These are phyloP conservation scores for Ferrisia virgata DNA, from an alignment of 2,888 invertebrate species.

Conservation along the genomic window DNA sequence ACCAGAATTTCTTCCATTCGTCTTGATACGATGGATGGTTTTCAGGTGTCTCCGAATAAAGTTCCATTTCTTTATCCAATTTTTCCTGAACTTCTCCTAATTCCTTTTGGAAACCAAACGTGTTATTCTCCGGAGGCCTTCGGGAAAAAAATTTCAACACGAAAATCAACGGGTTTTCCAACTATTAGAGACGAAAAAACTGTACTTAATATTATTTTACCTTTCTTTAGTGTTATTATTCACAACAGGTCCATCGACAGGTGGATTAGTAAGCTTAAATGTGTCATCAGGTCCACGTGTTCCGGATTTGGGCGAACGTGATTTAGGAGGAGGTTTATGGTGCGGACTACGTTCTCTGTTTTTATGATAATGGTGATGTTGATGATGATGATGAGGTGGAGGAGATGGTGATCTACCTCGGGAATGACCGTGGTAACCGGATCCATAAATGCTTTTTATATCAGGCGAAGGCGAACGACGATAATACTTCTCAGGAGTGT, in stretches of 20 bases:
- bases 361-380: too few relatives aligned
- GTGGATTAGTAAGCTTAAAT: background rate
- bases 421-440: conserved; percentile 15
- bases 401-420: conserved; percentile 13
- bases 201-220: background rate
- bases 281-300: background rate
- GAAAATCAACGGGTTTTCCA: too few relatives aligned
- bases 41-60: conserved; percentile 80
- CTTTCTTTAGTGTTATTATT: background rate
- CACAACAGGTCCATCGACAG: background rate
- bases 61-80: conserved; percentile 52
- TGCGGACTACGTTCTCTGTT: background rate
- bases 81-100: conserved; percentile 60
- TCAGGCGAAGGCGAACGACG: conserved; percentile 2
- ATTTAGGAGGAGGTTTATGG: conserved; percentile 15
- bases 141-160: background rate
- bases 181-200: background rate
- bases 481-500: conserved; percentile 2
- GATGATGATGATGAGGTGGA: background rate
- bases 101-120: conserved; percentile 54
- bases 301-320: conserved; percentile 46
- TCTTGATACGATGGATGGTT: conserved; percentile 83
- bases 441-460: background rate
- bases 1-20: conserved; percentile 90
- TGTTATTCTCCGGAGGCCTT: background rate